Conservation (phyloP, 2,113 vertebrate species). For the Poeciliopsis turrubarensis region DNA sequence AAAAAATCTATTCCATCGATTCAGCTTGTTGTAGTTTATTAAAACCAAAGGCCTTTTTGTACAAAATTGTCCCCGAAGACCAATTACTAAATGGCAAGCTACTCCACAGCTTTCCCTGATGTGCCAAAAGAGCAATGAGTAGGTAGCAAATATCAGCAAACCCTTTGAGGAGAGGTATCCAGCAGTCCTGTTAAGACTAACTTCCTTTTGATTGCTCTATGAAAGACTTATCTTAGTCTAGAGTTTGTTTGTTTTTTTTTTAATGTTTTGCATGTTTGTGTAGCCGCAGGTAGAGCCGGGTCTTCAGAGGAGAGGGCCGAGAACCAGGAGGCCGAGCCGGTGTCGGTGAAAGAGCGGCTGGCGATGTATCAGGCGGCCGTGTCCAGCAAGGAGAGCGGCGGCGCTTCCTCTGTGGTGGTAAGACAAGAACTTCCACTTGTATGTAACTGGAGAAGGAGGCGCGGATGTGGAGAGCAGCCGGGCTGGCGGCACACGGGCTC, state of each 20-base stretch:
- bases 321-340: conserved; percentile 76
- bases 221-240: background rate
- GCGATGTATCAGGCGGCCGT: conserved; percentile 92
- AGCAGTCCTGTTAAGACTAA: background rate
- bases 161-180: background rate
- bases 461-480: background rate
- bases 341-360: conserved; percentile 91
- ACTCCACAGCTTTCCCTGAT: background rate
- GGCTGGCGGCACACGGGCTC: background rate
- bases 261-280: background rate
- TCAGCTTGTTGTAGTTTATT: background rate
- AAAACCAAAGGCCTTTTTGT: conserved; percentile 7
- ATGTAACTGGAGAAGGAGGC: conserved; percentile 2
- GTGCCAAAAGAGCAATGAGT: conserved; percentile 18
- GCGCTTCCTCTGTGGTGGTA: conserved; percentile 82
- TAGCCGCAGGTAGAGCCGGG: conserved; percentile 62
- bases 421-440: conserved; percentile 62
- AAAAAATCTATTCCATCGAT: conserved; percentile 15
- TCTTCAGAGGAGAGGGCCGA: conserved; percentile 63
- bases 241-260: background rate
- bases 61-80: conserved; percentile 18
- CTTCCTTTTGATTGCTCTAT: background rate
- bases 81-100: conserved; percentile 31
- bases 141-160: conserved; percentile 5
- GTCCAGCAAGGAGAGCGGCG: conserved; percentile 77